Evolutionary conservation across 2,888 invertebrate genomes (phyloP), one percentile per base, ranked within the genome.

Genomic region (Saturnia pavonia): DNA sequence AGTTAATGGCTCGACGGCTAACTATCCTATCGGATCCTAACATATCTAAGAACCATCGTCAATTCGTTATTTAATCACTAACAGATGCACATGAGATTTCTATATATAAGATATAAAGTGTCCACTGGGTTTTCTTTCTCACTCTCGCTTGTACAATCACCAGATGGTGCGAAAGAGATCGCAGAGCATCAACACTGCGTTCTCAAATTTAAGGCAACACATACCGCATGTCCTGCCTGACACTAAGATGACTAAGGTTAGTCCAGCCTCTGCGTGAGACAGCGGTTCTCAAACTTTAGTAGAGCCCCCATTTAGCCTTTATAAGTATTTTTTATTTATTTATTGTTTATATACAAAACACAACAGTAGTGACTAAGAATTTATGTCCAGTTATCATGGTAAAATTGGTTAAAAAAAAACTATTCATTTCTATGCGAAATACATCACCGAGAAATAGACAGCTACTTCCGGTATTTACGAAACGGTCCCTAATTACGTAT

Each of bases 211-310:
- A 63, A 95, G 99, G 71, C 98, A 98, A 82, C 97, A 98, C 89
- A 99, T 99, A 78, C 99, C 99, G 8, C 99, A 99, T 89, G 99
- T 99, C 34, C 98, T 99, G 7, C 96, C 97, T 12, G 99, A 99
- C 91, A 99, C 99, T 63, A 99, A 99, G 94, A 94, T 99, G 81
- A 98, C 98, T 43, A 99, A 99, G 95, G 98, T 98, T 91, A 95
- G 87, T 70, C 66, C 19, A 57, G 63, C 60, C 60, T 67, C 67
- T 65, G 66, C 19, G n/a, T 70, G 67, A n/a, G 54, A 25, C 66
- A 67, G 68, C 45, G 70, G 42, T 65, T 60, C 71, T 71, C 67
- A 60, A 68, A 73, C 68, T 65, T 45, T 16, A 7, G 0, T 40
- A n/a, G 65, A 0, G 40, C 34, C 60, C 34, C 57, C 25, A 25